Percentiles rank a stretch among this genome's conserved stretches.
Evolutionary conservation across 2,888 invertebrate species (phyloP).

Genomic region (Scaptodrosophila latifasciaeformis): DNA sequence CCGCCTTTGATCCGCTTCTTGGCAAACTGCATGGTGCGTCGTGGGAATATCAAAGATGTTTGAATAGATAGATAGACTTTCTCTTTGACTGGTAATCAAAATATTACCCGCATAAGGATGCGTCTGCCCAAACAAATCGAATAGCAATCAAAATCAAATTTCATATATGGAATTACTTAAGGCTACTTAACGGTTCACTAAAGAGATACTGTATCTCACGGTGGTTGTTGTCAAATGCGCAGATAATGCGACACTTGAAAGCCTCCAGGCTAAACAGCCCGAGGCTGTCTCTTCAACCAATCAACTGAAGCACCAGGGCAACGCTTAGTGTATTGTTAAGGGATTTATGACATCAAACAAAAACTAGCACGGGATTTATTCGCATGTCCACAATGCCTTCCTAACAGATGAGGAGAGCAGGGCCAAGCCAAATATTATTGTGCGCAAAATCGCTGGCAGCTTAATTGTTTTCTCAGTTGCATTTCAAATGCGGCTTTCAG

Average conservation of each 20-base stretch:
- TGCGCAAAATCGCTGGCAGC: constrained; percentile 33
- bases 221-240: constrained; percentile 37
- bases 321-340: constrained; percentile 44
- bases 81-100: constrained; percentile 1
- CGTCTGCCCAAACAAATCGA: neutral
- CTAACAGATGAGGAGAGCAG: too few relatives aligned
- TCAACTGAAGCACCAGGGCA: constrained; percentile 46
- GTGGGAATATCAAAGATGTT: constrained; percentile 41
- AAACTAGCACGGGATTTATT: neutral
- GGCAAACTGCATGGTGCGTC: constrained; percentile 25
- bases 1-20: constrained; percentile 20
- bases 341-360: constrained; percentile 64
- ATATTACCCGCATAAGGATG: neutral
- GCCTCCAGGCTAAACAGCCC: constrained; percentile 4
- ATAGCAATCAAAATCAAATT: constrained; percentile 17
- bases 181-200: too few relatives aligned
- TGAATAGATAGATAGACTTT: constrained; percentile 28
- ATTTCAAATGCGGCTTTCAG: constrained; percentile 19
- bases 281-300: constrained; percentile 24
- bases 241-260: constrained; percentile 58
- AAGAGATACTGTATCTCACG: too few relatives aligned
- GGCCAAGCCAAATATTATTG: constrained; percentile 53
- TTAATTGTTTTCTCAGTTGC: constrained; percentile 68
- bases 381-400: too few relatives aligned
- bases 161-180: constrained; percentile 27